A percentile compares a stretch with the other conserved stretches of the same genome.
phyloP scores from a whole-genome alignment of 2,797 vertebrate species.

The Protonibea diacanthus region DNA sequence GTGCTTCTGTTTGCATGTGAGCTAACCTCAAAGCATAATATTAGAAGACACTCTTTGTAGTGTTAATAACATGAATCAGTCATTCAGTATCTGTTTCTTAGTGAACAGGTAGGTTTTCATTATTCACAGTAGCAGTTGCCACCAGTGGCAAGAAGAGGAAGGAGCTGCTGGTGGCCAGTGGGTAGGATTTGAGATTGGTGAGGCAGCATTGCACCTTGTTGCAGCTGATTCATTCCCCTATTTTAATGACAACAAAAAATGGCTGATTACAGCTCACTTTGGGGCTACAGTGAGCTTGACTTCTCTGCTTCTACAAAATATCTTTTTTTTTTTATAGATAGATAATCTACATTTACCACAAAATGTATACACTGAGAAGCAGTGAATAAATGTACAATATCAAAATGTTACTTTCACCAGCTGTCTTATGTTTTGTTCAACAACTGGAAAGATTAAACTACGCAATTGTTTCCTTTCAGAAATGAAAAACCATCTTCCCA shows the following conservation, averaged over 20 bases:
- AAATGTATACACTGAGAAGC: slow-evolving; percentile 4
- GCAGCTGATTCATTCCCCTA: too few relatives aligned
- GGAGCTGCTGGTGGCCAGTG: background rate
- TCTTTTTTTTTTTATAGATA: background rate
- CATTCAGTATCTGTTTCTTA: background rate
- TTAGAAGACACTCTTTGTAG: too few relatives aligned
- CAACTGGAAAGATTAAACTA: slow-evolving; percentile 18
- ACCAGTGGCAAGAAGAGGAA: background rate
- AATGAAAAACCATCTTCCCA: slow-evolving; percentile 12
- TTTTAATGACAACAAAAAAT: background rate
- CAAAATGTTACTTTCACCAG: slow-evolving; percentile 15
- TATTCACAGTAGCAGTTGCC: background rate
- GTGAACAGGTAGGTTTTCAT: background rate
- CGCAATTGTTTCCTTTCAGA: slow-evolving; percentile 7
- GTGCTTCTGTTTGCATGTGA: slow-evolving; percentile 33
- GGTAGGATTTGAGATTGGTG: background rate
- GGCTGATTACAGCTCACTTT: background rate
- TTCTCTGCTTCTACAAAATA: background rate
- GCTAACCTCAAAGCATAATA: slow-evolving; percentile 9
- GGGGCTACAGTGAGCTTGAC: background rate
- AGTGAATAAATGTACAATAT: background rate
- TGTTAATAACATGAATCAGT: too few relatives aligned
- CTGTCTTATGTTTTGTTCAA: slow-evolving; percentile 36
- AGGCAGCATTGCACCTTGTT: background rate
- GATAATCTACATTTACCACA: background rate